Conservation (phyloP, 2,888 invertebrate genomes). For the Bhutanitis thaidina region DNA sequence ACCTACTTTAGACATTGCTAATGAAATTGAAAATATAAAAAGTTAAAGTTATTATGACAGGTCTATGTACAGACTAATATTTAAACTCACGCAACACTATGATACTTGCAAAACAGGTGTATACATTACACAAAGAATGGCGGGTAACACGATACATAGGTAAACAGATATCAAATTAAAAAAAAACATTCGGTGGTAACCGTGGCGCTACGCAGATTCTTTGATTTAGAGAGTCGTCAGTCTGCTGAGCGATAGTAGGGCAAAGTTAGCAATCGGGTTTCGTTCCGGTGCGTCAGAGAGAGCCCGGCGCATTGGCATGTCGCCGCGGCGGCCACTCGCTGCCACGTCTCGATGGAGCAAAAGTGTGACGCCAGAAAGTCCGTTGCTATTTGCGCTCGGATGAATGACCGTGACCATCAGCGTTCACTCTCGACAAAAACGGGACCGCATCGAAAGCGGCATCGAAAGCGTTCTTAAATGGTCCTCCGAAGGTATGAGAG, state of each 20-base stretch:
- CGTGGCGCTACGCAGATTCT: slow-evolving; percentile 15
- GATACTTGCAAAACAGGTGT: not conserved
- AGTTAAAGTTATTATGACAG: too few species aligned
- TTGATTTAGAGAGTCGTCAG: slow-evolving; percentile 49
- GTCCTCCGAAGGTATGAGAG: slow-evolving; percentile 22
- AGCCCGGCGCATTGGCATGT: slow-evolving; percentile 41
- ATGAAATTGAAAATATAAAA: too few species aligned
- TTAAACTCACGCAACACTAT: not conserved
- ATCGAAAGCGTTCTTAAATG: too few species aligned
- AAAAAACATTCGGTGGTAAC: slow-evolving; percentile 11
- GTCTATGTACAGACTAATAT: too few species aligned
- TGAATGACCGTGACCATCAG: slow-evolving; percentile 60
- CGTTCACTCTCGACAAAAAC: slow-evolving; percentile 59
- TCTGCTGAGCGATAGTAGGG: slow-evolving; percentile 70
- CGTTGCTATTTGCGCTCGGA: slow-evolving; percentile 40
- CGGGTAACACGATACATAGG: slow-evolving; percentile 25
- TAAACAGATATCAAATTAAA: slow-evolving; percentile 21
- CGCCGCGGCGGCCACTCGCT: slow-evolving; percentile 28
- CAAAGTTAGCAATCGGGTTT: slow-evolving; percentile 53
- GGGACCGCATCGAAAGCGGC: slow-evolving; percentile 40
- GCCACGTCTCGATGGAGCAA: slow-evolving; percentile 40
- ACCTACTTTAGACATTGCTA: too few species aligned
- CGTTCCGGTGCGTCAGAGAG: slow-evolving; percentile 57
- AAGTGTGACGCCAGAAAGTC: slow-evolving; percentile 44
- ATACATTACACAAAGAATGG: slow-evolving; percentile 23